Percentiles rank a stretch among this genome's conserved stretches.
phyloP scores from a whole-genome alignment of 2,113 vertebrate species.

The Psittacus erithacus region DNA sequence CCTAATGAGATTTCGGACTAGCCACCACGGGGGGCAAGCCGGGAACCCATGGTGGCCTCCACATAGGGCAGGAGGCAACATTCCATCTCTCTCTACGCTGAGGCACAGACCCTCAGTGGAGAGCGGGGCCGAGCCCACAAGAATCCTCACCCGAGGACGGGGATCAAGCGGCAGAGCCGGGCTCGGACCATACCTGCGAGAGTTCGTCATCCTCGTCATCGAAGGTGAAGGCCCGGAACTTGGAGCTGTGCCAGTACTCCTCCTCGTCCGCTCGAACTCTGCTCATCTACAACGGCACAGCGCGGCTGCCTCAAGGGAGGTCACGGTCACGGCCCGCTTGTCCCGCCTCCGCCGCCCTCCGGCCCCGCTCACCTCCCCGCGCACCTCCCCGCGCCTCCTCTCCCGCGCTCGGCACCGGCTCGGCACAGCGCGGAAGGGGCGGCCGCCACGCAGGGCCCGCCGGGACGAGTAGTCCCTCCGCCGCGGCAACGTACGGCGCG shows the following conservation, averaged over 20 bases:
- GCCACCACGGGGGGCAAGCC: accelerated
- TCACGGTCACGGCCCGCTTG: background rate
- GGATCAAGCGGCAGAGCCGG: background rate
- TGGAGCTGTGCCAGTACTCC: constrained; percentile 95
- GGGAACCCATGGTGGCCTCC: accelerated
- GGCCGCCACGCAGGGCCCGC: background rate
- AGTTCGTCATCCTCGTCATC: constrained; percentile 94
- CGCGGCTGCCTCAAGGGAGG: background rate
- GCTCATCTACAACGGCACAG: constrained; percentile 80
- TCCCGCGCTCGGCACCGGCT: background rate
- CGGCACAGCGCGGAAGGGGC: background rate
- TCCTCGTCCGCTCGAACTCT: constrained; percentile 89
- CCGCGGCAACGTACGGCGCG: accelerated
- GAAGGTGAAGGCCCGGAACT: constrained; percentile 92
- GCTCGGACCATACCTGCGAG: constrained; percentile 74
- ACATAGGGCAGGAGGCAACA: background rate
- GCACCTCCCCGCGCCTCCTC: background rate
- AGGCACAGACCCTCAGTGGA: background rate
- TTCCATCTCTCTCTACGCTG: accelerated
- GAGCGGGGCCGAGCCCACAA: too few relatives aligned
- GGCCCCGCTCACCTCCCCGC: background rate
- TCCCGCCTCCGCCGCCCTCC: background rate
- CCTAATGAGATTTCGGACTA: background rate
- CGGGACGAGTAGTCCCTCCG: background rate
- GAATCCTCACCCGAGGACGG: background rate